Conservation (phyloP, 2,113 vertebrate species). For the Paramisgurnus dabryanus region DNA sequence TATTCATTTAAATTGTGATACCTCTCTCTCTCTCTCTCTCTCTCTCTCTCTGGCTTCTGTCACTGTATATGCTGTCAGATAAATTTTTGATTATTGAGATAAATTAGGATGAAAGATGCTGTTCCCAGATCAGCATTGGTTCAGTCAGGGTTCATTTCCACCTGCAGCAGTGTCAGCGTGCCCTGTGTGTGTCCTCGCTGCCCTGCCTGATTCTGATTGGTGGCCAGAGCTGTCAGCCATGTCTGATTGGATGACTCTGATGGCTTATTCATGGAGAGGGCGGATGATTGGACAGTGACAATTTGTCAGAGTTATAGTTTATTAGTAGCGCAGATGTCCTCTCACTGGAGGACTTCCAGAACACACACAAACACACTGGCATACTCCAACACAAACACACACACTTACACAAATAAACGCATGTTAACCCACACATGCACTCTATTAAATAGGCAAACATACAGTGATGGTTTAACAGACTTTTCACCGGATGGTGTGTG, state of each 20-base stretch:
- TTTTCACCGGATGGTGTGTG: not conserved
- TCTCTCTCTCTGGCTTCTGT: not conserved
- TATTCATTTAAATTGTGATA: no score
- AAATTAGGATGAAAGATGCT: constrained; percentile 14
- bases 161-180: constrained; percentile 50
- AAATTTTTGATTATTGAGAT: constrained; percentile 13
- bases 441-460: not conserved
- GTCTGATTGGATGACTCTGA: constrained; percentile 63
- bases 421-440: constrained; percentile 3
- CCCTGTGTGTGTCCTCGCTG: constrained; percentile 70
- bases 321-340: constrained; percentile 78
- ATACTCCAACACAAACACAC: constrained; percentile 1
- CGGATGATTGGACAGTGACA: constrained; percentile 69
- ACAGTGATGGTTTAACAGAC: not conserved
- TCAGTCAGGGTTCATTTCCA: constrained; percentile 33
- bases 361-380: constrained; percentile 39
- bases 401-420: constrained; percentile 1
- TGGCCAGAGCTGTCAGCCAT: constrained; percentile 67
- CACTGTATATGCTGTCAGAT: not conserved
- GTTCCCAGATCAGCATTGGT: constrained; percentile 14
- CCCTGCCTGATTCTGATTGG: constrained; percentile 59
- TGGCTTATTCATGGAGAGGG: constrained; percentile 64
- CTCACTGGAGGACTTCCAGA: constrained; percentile 61
- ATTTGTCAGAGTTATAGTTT: constrained; percentile 80
- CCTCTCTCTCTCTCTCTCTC: not conserved